These are phyloP conservation scores for Struthio camelus DNA, from an alignment of 2,113 vertebrate genomes.

Conservation along the genomic window DNA sequence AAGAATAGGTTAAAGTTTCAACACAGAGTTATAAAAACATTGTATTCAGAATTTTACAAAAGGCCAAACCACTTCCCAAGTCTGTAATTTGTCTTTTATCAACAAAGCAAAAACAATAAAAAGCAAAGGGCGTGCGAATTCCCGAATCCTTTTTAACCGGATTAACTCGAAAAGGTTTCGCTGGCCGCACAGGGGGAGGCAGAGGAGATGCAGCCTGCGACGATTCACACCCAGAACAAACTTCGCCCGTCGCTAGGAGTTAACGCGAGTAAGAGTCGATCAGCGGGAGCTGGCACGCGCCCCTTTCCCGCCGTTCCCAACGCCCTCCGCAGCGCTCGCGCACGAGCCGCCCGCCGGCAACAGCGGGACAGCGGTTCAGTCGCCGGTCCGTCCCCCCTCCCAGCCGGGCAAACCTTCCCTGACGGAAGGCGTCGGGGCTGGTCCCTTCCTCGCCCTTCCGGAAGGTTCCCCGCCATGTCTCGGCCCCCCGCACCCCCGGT, in stretches of 20 bases:
- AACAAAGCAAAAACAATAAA: not conserved
- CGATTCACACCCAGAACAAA: not conserved
- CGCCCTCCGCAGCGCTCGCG: accelerated
- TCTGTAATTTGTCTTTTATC: not conserved
- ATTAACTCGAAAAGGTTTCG: not conserved
- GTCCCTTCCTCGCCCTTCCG: no score
- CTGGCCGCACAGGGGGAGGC: no score
- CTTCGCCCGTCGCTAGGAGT: not conserved
- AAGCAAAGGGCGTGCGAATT: not conserved
- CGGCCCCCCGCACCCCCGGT: no score
- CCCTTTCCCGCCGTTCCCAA: no score
- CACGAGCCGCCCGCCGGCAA: accelerated
- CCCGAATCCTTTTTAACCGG: not conserved
- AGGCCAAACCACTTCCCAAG: not conserved
- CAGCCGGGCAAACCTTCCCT: accelerated
- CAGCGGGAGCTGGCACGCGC: not conserved
- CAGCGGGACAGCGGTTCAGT: no score
- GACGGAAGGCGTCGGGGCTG: no score
- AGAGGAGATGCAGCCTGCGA: no score
- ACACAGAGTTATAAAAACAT: not conserved
- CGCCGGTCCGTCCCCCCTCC: accelerated
- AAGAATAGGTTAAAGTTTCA: not conserved
- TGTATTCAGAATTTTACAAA: accelerated
- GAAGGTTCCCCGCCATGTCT: no score
- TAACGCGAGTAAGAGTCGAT: not conserved